Conservation (phyloP, 1,140 invertebrate species). For the Reticulitermes speratus region DNA sequence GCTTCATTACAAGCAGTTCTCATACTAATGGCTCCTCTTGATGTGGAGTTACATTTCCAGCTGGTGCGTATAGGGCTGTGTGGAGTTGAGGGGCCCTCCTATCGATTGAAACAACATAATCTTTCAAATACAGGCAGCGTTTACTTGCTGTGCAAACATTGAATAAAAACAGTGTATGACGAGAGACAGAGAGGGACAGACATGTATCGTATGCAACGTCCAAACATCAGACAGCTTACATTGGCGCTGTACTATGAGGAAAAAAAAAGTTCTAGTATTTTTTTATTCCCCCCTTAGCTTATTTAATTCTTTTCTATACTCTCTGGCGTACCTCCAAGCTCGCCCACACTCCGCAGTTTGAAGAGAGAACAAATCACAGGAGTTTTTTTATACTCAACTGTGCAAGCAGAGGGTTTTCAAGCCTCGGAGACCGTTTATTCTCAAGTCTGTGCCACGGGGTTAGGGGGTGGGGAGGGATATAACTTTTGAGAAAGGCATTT, state of each 20-base stretch:
- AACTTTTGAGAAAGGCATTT: background rate
- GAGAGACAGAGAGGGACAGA: background rate
- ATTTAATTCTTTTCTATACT: slow-evolving; percentile 12
- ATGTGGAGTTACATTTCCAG: background rate
- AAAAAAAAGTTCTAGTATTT: background rate
- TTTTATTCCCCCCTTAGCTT: background rate
- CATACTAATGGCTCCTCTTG: background rate
- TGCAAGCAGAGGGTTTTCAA: background rate
- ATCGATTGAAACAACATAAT: slow-evolving; percentile 14
- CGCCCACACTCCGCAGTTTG: background rate
- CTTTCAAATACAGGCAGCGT: slow-evolving; percentile 10
- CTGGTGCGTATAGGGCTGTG: background rate
- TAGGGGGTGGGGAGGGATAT: background rate
- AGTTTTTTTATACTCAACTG: background rate
- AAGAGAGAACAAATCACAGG: background rate
- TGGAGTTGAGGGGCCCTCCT: slow-evolving; percentile 7
- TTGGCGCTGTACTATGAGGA: background rate
- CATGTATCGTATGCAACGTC: background rate
- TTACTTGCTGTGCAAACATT: slow-evolving; percentile 15
- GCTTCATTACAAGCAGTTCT: background rate
- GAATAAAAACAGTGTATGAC: background rate
- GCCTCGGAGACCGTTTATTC: background rate
- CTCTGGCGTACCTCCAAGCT: background rate
- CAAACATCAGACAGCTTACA: slow-evolving; percentile 6
- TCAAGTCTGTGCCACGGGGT: background rate